Evolutionary conservation across 2,888 invertebrate genomes (phyloP).

Genomic region (Lithodes maja): DNA sequence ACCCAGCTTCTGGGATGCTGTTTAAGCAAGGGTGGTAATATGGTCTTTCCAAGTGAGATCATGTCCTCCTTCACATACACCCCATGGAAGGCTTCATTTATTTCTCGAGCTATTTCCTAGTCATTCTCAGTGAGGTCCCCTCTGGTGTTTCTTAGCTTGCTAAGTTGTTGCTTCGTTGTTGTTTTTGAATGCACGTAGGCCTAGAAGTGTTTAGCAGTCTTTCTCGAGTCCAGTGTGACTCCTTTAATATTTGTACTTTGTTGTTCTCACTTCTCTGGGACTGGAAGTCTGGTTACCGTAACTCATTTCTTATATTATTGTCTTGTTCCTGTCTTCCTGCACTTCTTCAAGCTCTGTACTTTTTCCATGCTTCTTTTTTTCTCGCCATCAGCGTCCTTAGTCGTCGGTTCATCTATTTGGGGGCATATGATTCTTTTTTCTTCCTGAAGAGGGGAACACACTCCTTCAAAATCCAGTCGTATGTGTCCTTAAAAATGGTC

Average conservation of each 20-base stretch:
- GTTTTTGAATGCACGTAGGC: constrained; percentile 6
- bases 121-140: neutral
- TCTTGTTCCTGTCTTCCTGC: neutral
- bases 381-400: constrained; percentile 4
- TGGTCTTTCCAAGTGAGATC: too few relatives aligned
- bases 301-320: constrained; percentile 2
- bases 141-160: neutral
- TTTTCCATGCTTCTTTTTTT: constrained; percentile 7
- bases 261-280: neutral
- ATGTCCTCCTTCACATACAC: neutral
- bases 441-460: too few relatives aligned
- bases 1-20: too few relatives aligned
- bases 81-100: neutral
- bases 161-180: neutral
- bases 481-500: constrained; percentile 21
- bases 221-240: neutral
- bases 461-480: neutral
- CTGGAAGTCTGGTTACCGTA: neutral
- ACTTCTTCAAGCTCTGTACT: neutral
- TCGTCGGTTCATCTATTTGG: neutral
- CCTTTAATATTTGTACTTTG: neutral
- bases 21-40: too few relatives aligned
- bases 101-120: neutral
- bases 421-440: too few relatives aligned
- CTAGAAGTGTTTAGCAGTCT: neutral